Percentiles rank a stretch among this genome's conserved stretches.
phyloP scores from a whole-genome alignment of 2,113 vertebrate species.

The Mus musculus region DNA sequence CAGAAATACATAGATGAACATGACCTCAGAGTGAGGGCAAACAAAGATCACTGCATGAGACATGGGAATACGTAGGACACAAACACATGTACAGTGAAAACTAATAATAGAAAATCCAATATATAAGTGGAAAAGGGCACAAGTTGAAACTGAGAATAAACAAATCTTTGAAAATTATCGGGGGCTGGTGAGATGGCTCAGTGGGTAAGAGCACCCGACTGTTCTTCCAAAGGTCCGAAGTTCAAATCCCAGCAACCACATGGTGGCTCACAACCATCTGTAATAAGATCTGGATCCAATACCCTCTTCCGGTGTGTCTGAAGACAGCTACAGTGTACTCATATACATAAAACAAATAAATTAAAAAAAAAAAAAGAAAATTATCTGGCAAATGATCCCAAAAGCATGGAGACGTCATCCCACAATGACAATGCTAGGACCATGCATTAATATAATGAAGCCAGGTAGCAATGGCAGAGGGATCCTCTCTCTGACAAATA shows the following conservation, averaged over 20 bases:
- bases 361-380: slow-evolving; percentile 57
- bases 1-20: neutral
- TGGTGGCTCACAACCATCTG: too few relatives aligned
- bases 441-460: neutral
- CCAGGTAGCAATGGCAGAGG: neutral
- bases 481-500: neutral
- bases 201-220: too few relatives aligned
- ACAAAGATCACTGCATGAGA: neutral
- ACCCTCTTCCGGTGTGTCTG: too few relatives aligned
- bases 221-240: too few relatives aligned
- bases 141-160: slow-evolving; percentile 32
- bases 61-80: neutral
- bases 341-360: too few relatives aligned
- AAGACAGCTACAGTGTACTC: too few relatives aligned
- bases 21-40: neutral
- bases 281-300: too few relatives aligned
- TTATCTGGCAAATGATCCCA: slow-evolving; percentile 15
- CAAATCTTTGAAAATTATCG: slow-evolving; percentile 33
- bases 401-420: neutral
- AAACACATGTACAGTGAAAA: neutral
- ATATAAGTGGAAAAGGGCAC: neutral
- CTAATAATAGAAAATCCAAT: slow-evolving; percentile 35
- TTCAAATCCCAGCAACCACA: too few relatives aligned
- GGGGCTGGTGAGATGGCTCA: too few relatives aligned
- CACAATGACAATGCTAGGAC: neutral